These are phyloP conservation scores for Mobula birostris DNA, from an alignment of 2,113 vertebrate species.

Conservation along the genomic window DNA sequence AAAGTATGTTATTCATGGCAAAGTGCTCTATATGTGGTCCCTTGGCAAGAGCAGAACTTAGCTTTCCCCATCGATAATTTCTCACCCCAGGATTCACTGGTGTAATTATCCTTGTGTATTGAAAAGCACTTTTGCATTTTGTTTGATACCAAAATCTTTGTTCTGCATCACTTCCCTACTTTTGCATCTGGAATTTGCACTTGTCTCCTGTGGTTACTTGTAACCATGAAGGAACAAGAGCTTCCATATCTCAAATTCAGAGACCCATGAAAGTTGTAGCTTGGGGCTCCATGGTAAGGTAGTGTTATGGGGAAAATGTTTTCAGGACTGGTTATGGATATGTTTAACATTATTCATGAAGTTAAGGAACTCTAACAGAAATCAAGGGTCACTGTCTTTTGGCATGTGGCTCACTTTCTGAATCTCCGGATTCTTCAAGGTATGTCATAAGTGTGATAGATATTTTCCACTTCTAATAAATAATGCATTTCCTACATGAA, in stretches of 20 bases:
- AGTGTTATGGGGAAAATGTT: background rate
- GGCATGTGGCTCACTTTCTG: no score
- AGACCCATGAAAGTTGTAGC: background rate
- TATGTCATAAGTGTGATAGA: no score
- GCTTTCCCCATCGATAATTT: background rate
- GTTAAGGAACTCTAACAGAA: no score
- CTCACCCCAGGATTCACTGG: background rate
- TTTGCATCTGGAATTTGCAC: background rate
- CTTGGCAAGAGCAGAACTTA: background rate
- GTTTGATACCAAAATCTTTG: background rate
- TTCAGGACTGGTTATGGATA: background rate
- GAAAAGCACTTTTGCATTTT: background rate
- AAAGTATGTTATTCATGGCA: slow-evolving; percentile 19
- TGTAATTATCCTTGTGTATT: slow-evolving; percentile 6
- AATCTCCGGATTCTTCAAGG: no score
- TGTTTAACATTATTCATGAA: background rate
- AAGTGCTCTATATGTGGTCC: background rate
- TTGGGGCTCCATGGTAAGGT: background rate
- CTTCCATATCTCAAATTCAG: background rate
- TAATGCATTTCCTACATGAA: no score
- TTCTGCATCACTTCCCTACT: background rate
- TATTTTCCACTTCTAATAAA: no score
- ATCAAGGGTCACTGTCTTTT: no score
- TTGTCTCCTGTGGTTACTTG: background rate
- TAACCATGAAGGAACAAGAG: background rate